Evolutionary conservation across 2,888 invertebrate species (phyloP).

Genomic region (Abrostola triplasia): DNA sequence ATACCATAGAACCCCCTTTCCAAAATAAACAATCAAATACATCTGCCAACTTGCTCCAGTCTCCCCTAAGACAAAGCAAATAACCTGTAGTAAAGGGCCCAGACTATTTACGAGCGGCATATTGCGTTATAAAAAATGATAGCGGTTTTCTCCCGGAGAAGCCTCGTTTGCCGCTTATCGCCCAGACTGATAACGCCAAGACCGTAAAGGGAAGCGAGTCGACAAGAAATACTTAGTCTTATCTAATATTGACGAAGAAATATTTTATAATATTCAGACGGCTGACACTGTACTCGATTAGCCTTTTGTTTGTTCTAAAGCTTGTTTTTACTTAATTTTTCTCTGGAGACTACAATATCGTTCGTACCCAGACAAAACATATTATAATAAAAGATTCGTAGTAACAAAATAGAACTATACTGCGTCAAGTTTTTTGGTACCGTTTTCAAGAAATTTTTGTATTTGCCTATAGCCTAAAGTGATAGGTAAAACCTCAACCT

Average conservation of each 20-base stretch:
- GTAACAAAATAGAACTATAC: constrained; percentile 10
- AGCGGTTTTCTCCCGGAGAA: constrained; percentile 73
- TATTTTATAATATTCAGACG: constrained; percentile 65
- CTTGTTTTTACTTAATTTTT: constrained; percentile 47
- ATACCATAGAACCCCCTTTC: constrained; percentile 14
- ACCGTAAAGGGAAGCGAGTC: constrained; percentile 73
- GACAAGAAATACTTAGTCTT: constrained; percentile 73
- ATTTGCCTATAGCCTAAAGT: background rate
- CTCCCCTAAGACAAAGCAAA: constrained; percentile 67
- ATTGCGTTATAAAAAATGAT: constrained; percentile 81
- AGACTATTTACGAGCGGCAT: constrained; percentile 75
- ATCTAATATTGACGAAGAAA: constrained; percentile 74
- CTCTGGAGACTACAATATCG: constrained; percentile 39
- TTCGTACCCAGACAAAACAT: constrained; percentile 10
- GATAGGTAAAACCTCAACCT: too few species aligned
- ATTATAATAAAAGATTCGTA: constrained; percentile 29
- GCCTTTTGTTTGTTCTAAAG: constrained; percentile 61
- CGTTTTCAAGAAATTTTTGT: too few species aligned
- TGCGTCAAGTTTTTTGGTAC: too few species aligned
- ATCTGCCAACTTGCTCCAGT: constrained; percentile 55
- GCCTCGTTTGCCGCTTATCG: constrained; percentile 78
- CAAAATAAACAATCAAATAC: constrained; percentile 62
- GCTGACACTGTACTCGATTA: constrained; percentile 59
- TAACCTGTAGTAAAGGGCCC: constrained; percentile 64
- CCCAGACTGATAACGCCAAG: constrained; percentile 71